These are phyloP conservation scores for Saccostrea echinata DNA, from an alignment of 1,140 invertebrate species.

Conservation along the genomic window DNA sequence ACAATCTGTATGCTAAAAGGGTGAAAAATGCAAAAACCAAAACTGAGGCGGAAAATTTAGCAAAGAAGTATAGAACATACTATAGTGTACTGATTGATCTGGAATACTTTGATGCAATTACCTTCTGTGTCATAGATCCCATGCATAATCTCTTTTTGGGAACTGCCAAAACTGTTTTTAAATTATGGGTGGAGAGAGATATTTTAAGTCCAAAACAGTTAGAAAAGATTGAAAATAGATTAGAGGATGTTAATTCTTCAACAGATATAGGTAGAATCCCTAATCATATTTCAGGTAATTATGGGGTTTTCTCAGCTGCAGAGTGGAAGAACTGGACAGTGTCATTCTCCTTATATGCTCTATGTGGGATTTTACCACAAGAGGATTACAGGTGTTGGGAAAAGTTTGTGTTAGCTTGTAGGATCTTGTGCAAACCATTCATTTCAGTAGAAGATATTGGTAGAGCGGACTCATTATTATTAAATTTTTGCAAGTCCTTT, in stretches of 20 bases:
- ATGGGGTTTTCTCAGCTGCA: constrained; percentile 7
- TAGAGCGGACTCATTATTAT: background rate
- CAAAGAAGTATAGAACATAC: background rate
- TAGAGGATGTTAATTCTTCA: background rate
- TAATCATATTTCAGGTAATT: background rate
- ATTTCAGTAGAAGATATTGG: background rate
- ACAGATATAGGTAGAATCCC: constrained; percentile 16
- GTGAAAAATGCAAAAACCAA: constrained; percentile 9
- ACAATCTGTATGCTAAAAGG: background rate
- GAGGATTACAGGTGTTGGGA: constrained; percentile 11
- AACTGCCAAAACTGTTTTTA: constrained; percentile 43
- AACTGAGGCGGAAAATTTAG: background rate
- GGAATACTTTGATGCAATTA: constrained; percentile 8
- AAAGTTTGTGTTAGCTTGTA: constrained; percentile 31
- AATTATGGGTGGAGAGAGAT: background rate
- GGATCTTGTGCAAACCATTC: constrained; percentile 6
- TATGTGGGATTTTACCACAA: background rate
- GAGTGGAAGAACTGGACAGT: background rate
- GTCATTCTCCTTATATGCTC: background rate
- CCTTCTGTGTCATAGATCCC: constrained; percentile 8
- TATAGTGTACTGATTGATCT: background rate
- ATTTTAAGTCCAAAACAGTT: background rate
- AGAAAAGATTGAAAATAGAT: background rate
- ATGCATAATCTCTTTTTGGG: constrained; percentile 47
- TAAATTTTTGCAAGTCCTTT: constrained; percentile 11